Evolutionary conservation across 2,888 invertebrate genomes (phyloP), one percentile per base, ranked within the genome.

Genomic region (Tetramorium bicarinatum): DNA sequence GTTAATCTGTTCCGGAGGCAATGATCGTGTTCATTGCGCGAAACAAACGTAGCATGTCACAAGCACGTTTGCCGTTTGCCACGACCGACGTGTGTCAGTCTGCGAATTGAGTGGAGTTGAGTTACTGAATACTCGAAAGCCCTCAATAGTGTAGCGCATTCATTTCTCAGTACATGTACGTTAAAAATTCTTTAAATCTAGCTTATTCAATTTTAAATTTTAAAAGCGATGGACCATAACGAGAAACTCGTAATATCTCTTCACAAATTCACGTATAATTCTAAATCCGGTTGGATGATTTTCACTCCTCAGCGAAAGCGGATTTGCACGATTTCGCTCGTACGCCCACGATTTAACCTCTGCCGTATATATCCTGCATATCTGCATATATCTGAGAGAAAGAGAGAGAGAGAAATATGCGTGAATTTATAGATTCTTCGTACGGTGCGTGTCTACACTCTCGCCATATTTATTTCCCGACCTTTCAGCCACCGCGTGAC

Each of bases 1-100:
- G 75, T 80, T 80, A 80, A 80, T 80, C 74, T 72, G 56, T 54
- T 41, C 44, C 81, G 61, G 25, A 34, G 81, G 81, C 75, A 77
- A 77, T 52, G 38, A 82, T 62, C 80, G 81, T 29, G 80, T 82
- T 52, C 29, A 64, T 41, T 52, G 41, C 41, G 62, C 29, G 80
- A 79, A 82, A 82, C 64, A 71, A 79, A 82, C 80, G 52, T 62
- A 62, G 59, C 59, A 41, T 59, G 56, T 71, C 38, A 21, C 38
- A 41, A 72, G 47, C 13, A 75, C n/a, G n/a, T n/a, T n/a, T n/a
- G n/a, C 15, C 34, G 34, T 75, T 61, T 2, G 47, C 29, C 29
- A n/a, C 34, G n/a, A 56, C 52, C 61, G 59, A 61, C 25, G 2
- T 41, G 44, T 56, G n/a, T 29, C 44, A n/a, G 29, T 62, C 49